Conservation (phyloP, 2,797 vertebrate species). For the Cyclura pinguis region DNA sequence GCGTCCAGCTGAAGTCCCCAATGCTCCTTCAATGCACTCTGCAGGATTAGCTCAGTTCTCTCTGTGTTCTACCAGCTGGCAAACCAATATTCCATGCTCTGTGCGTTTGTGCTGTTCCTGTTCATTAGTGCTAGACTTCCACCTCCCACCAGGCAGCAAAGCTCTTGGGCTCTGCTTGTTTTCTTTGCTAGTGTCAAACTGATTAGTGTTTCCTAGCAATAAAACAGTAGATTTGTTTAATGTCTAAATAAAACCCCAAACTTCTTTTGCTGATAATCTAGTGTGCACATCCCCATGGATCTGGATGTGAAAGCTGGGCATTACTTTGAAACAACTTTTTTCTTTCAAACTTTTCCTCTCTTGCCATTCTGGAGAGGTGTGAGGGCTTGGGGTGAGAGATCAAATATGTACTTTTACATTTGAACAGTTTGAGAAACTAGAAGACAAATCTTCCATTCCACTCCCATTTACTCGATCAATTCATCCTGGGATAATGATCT, state of each 20-base stretch:
- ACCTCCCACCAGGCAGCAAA: neutral
- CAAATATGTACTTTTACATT: neutral
- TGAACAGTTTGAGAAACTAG: neutral
- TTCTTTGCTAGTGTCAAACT: slow-evolving; percentile 34
- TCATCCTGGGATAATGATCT: neutral
- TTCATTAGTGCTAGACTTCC: neutral
- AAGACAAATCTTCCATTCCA: neutral
- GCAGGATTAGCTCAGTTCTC: neutral
- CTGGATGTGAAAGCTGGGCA: slow-evolving; percentile 43
- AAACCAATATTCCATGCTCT: neutral
- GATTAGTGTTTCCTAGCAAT: slow-evolving; percentile 61
- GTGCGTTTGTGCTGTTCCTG: neutral
- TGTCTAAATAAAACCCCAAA: slow-evolving; percentile 68
- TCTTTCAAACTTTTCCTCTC: no score
- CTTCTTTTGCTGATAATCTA: slow-evolving; percentile 15
- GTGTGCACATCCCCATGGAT: slow-evolving; percentile 58
- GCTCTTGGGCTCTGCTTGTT: neutral
- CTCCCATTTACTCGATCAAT: neutral
- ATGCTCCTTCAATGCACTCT: neutral
- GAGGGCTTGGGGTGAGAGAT: neutral
- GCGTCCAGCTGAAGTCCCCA: neutral
- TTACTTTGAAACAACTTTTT: slow-evolving; percentile 26
- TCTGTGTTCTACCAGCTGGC: neutral
- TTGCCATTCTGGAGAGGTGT: neutral
- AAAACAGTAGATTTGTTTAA: slow-evolving; percentile 48